phyloP scores from a whole-genome alignment of 2,888 invertebrate species.

The Lamproptera curius region DNA sequence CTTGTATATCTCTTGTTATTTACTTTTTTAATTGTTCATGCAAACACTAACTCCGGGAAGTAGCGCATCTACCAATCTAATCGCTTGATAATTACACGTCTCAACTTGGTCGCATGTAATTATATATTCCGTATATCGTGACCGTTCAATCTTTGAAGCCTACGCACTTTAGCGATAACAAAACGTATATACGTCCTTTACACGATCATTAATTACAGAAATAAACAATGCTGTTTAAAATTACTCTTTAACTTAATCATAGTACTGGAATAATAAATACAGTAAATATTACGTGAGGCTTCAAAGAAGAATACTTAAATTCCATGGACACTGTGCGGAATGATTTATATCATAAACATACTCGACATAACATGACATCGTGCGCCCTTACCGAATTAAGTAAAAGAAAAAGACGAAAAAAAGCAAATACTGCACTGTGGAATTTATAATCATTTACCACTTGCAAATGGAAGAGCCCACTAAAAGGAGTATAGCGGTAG shows the following conservation, averaged over 20 bases:
- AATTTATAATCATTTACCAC: slow-evolving; percentile 42
- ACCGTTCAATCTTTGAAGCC: slow-evolving; percentile 35
- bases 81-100: slow-evolving; percentile 55
- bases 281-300: slow-evolving; percentile 5
- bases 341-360: slow-evolving; percentile 40
- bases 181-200: slow-evolving; percentile 30
- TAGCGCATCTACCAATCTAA: slow-evolving; percentile 77
- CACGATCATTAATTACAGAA: slow-evolving; percentile 35
- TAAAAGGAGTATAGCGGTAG: slow-evolving; percentile 39
- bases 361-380: slow-evolving; percentile 24
- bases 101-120: slow-evolving; percentile 27
- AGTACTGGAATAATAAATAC: slow-evolving; percentile 12
- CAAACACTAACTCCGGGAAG: slow-evolving; percentile 60
- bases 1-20: slow-evolving; percentile 27
- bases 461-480: slow-evolving; percentile 60
- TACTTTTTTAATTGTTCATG: slow-evolving; percentile 19
- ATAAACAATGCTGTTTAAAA: slow-evolving; percentile 36
- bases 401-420: slow-evolving; percentile 28
- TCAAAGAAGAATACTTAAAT: slow-evolving; percentile 39
- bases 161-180: slow-evolving; percentile 39
- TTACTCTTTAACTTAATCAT: slow-evolving; percentile 29
- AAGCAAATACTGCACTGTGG: slow-evolving; percentile 40
- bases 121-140: too few relatives aligned
- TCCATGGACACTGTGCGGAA: slow-evolving; percentile 45
- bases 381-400: slow-evolving; percentile 39